Base-by-base conservation (phyloP, 2,888 invertebrate species). In the Drosophila meridiana region DNA sequence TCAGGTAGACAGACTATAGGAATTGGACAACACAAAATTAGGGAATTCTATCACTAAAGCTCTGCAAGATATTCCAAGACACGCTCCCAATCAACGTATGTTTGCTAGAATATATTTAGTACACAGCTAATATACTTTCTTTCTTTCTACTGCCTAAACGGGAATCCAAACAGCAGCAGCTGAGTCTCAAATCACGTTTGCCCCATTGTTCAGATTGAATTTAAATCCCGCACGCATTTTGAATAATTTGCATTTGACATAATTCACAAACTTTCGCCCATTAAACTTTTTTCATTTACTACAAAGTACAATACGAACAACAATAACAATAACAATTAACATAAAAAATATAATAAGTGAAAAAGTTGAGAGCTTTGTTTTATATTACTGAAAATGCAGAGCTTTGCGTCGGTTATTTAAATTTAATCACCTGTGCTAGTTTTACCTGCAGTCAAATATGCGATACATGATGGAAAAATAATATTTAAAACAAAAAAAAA, bases 271-370 rank as follows among this genome's bases (percentile, higher is more conserved):
- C 70, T 82, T 82, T 82, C 58, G 55, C 26, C 34, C 55, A 68
- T 66, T 66, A 78, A 85, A 85, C 80, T 83, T 83, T 83, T 85
- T 85, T 80, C 74, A 83, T 83, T 82, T 78, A 59, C 77, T 48
- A 74, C 58, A 64, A 75, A 69, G 69, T 55, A 43, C 58, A 70
- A 53, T 14, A 36, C 20, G n/a, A 50, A 50, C 34, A 53, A 53
- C 36, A 36, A 48, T 30, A 30, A 26, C 36, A 53, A 78, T 73
- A 75, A 55, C 53, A 80, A 82, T 77, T 69, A 80, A 67, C 74
- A 75, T 82, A 82, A 72, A 82, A 57, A 58, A 47, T 66, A 65
- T 68, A 70, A 61, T 79, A 82, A 70, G 56, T 64, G 68, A 64
- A 71, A 76, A 83, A 83, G 76, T 72, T 82, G 43, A 64, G 69